Base-by-base conservation (phyloP, 2,888 invertebrate genomes). In the Apotomis turbidana region DNA sequence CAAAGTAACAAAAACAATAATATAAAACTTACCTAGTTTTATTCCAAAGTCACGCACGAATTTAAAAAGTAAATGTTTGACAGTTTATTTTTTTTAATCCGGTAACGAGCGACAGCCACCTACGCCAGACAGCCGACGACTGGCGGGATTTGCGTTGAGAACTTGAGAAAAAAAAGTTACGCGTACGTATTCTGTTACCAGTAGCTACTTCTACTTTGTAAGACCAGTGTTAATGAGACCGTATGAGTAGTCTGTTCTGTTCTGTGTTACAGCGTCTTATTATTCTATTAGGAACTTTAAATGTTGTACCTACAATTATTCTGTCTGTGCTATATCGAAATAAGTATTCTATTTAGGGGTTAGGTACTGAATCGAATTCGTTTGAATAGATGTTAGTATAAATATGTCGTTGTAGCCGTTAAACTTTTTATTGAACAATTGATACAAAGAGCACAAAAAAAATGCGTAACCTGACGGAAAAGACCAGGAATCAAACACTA, bases 51-150 rank as follows among this genome's bases (percentile, higher is more conserved):
- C 44, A 51, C 67, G 52, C 51, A 59, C 64, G 57, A 72, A 58
- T 46, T 62, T 9, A 63, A 59, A 68, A 55, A 15, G 13, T 12
- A 51, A 67, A 49, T 38, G 0, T 60, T 70, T 64, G 60, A 60
- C 68, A 63, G 58, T 58, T 72, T 38, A 15, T 52, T 61, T 67
- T 67, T 71, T 71, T 72, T 68, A 66, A 57, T 68, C 44, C 52
- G 4, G 10, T 10, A 51, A 4, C 44, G 49, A 27, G 61, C 72
- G 68, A 62, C 72, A 63, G 58, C 15, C 44, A 12, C 63, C 52
- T 52, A 36, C 57, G 68, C 36, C 15, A 41, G 62, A 38, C 68
- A 68, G 63, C 68, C 58, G 52, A 6, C 46, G 68, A 72, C 72
- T 72, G 72, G 60, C 71, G 67, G 13, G 55, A 38, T 27, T 58